Base-by-base conservation (phyloP, 2,888 invertebrate species). In the Therioaphis trifolii region DNA sequence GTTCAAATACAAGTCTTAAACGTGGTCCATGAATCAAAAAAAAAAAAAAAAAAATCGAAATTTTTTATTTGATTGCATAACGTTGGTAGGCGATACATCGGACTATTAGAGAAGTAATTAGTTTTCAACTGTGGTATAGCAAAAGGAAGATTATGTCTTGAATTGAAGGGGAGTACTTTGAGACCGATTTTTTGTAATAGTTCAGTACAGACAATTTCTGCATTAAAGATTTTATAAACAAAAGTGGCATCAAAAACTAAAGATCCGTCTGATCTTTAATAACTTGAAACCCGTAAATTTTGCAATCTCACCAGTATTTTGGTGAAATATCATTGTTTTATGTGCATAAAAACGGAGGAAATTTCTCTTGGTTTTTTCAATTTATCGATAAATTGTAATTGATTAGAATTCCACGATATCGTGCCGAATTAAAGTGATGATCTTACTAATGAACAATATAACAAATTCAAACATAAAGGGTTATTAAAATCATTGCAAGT, bases 181-280 rank as follows among this genome's bases (percentile, higher is more conserved):
- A 46, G 46, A 46, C 11, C 46, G 11, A 46, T 58, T 58, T 58
- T 58, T 58, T 58, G 15, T 11, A 58, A 24, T n/a, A 21, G 5
- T 58, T 58, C 58, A 18, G 58, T 4, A 11, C 58, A n/a, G 21
- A 14, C 5, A 24, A 58, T 58, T 14, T 18, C 24, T 58, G 4
- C n/a, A 58, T 58, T 58, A 11, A 58, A 24, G 11, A 58, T 2
- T 58, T 58, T 58, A 11, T 58, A 58, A 58, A 58, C 58, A 18
- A 58, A 58, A 24, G 58, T 58, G n/a, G 12, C 21, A 58, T 58
- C 58, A n/a, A 58, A 58, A 58, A 58, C 58, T 58, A 24, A n/a
- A n/a, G n/a, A n/a, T 14, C 12, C n/a, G 58, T 58, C 21, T 58
- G 58, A n/a, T 58, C 15, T 58, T 58, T 7, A 58, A 21, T n/a